phyloP scores from a whole-genome alignment of 2,888 invertebrate species.

The Agriopis marginaria region DNA sequence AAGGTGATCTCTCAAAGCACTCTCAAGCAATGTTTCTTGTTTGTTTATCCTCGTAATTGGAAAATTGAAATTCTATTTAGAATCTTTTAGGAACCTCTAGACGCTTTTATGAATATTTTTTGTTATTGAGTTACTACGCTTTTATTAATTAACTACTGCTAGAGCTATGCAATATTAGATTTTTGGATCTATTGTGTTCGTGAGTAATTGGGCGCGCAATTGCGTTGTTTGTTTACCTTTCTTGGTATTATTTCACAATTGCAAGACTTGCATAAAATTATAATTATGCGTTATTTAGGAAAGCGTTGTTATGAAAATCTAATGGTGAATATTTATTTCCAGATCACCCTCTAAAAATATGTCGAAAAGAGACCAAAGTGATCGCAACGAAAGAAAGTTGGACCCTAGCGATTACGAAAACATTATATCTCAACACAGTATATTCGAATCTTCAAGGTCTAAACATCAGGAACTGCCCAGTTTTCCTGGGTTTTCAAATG shows the following conservation, averaged over 20 bases:
- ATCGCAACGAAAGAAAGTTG: conserved; percentile 80
- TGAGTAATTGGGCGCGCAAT: conserved; percentile 69
- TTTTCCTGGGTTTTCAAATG: conserved; percentile 83
- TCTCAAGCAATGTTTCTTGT: conserved; percentile 52
- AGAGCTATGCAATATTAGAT: background rate
- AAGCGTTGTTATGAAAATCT: background rate
- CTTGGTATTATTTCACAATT: conserved; percentile 49
- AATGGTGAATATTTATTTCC: conserved; percentile 40
- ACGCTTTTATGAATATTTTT: background rate
- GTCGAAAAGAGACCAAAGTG: conserved; percentile 82
- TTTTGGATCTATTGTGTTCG: conserved; percentile 39
- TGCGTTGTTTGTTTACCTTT: conserved; percentile 81
- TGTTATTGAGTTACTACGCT: background rate
- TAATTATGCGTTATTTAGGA: background rate
- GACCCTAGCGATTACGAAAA: conserved; percentile 82
- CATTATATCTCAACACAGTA: conserved; percentile 81
- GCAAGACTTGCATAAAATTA: conserved; percentile 43
- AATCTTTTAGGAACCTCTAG: conserved; percentile 13
- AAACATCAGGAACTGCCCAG: conserved; percentile 81
- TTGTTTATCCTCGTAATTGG: conserved; percentile 54
- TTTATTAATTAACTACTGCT: background rate
- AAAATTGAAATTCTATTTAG: conserved; percentile 32
- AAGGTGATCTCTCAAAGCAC: conserved; percentile 32
- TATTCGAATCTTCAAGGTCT: conserved; percentile 77
- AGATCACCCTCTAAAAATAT: conserved; percentile 57